Evolutionary conservation across 2,888 invertebrate genomes (phyloP).

Genomic region (Thelaira solivaga): DNA sequence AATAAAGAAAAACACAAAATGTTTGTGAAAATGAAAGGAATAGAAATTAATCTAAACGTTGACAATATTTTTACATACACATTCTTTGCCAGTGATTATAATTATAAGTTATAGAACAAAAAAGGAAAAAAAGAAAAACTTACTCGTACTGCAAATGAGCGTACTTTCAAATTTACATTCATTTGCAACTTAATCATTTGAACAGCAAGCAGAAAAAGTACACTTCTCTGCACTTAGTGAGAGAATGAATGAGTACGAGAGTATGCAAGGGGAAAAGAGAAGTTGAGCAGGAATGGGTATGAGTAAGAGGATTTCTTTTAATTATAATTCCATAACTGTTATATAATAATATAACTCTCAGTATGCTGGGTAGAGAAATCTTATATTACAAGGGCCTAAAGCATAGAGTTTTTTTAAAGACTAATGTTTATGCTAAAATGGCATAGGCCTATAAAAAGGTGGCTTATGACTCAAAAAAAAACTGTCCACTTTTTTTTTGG

Average conservation of each 20-base stretch:
- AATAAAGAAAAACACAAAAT: neutral
- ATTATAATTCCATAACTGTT: conserved; percentile 38
- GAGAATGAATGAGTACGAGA: too few relatives aligned
- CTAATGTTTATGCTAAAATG: too few relatives aligned
- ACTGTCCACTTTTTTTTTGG: too few relatives aligned
- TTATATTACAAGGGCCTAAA: neutral
- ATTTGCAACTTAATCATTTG: conserved; percentile 39
- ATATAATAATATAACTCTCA: neutral
- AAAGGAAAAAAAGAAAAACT: conserved; percentile 8
- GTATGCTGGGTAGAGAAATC: neutral
- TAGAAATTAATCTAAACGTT: conserved; percentile 36
- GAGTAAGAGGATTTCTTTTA: conserved; percentile 36
- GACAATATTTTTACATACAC: conserved; percentile 13
- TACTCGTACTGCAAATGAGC: conserved; percentile 39
- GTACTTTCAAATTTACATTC: conserved; percentile 42
- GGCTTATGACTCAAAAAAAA: too few relatives aligned
- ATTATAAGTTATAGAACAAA: conserved; percentile 25
- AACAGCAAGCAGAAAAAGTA: conserved; percentile 1
- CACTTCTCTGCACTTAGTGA: too few relatives aligned
- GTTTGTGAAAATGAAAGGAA: conserved; percentile 7
- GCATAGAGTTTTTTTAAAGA: too few relatives aligned
- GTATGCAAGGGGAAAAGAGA: neutral
- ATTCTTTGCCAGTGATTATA: conserved; percentile 8
- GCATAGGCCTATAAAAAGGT: too few relatives aligned
- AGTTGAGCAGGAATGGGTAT: too few relatives aligned